phyloP scores from a whole-genome alignment of 2,113 vertebrate species.

The Lycaon pictus region DNA sequence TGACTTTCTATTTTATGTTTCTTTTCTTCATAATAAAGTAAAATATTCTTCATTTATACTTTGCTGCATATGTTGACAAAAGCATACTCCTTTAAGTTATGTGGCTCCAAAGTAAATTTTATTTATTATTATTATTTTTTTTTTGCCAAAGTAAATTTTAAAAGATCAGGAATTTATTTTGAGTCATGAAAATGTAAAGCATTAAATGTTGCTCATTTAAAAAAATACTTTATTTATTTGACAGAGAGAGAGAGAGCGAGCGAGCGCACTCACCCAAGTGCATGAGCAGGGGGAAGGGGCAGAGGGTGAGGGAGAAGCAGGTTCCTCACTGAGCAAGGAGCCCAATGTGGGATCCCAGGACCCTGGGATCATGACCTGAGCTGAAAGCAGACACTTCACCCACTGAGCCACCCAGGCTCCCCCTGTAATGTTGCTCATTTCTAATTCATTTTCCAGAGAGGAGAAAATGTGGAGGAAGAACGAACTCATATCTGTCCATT shows the following conservation, averaged over 20 bases:
- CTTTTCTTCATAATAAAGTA: not conserved
- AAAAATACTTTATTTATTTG: no score
- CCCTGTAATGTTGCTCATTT: not conserved
- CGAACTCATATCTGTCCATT: not conserved
- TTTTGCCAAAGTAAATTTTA: not conserved
- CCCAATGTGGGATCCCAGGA: no score
- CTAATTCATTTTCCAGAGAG: not conserved
- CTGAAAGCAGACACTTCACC: no score
- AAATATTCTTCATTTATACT: not conserved
- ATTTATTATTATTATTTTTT: not conserved
- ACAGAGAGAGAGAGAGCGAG: no score
- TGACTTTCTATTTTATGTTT: not conserved
- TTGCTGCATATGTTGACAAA: not conserved
- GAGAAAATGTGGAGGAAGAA: not conserved
- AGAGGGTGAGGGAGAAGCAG: no score
- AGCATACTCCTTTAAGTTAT: not conserved
- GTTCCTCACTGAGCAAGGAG: no score
- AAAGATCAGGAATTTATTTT: conserved; percentile 11
- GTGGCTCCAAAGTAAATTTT: not conserved
- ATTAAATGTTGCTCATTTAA: conserved; percentile 25
- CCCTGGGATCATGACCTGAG: no score
- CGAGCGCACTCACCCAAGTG: no score
- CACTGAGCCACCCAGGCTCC: no score
- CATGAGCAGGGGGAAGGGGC: no score
- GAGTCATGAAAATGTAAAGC: not conserved